Evolutionary conservation across 1,140 invertebrate species (phyloP).

Genomic region (Callitettix versicolor): DNA sequence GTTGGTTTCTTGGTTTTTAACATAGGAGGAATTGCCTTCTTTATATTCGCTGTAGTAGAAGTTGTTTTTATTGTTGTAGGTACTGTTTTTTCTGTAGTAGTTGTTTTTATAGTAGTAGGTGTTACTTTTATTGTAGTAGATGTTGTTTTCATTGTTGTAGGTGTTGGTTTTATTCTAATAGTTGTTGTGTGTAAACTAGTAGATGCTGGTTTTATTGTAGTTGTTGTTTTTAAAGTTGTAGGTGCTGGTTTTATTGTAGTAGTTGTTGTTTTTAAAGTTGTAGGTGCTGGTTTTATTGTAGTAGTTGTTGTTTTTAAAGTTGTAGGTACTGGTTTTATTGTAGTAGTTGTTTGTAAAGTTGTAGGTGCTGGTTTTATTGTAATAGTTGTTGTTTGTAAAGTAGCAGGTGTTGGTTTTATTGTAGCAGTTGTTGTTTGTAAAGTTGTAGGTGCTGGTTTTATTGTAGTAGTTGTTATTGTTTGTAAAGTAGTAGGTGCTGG

Average conservation of each 20-base stretch:
- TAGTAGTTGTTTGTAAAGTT: constrained; percentile 5
- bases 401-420: constrained; percentile 2
- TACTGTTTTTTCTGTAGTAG: constrained; percentile 11
- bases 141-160: constrained; percentile 6
- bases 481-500: too few relatives aligned
- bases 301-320: constrained; percentile 3
- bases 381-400: constrained; percentile 1
- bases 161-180: constrained; percentile 8
- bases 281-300: constrained; percentile 8
- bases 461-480: constrained; percentile 9
- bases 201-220: constrained; percentile 5
- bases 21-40: background rate
- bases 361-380: background rate
- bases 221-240: constrained; percentile 5
- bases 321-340: background rate
- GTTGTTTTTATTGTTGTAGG: constrained; percentile 9
- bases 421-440: background rate
- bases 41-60: too few relatives aligned
- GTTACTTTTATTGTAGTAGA: constrained; percentile 8
- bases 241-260: constrained; percentile 9
- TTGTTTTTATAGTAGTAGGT: constrained; percentile 5
- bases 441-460: background rate
- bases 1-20: constrained; percentile 7
- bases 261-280: constrained; percentile 8
- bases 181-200: constrained; percentile 7